These are phyloP conservation scores for Poecilobothrus nobilitatus DNA, from an alignment of 2,888 invertebrate species.

Conservation along the genomic window DNA sequence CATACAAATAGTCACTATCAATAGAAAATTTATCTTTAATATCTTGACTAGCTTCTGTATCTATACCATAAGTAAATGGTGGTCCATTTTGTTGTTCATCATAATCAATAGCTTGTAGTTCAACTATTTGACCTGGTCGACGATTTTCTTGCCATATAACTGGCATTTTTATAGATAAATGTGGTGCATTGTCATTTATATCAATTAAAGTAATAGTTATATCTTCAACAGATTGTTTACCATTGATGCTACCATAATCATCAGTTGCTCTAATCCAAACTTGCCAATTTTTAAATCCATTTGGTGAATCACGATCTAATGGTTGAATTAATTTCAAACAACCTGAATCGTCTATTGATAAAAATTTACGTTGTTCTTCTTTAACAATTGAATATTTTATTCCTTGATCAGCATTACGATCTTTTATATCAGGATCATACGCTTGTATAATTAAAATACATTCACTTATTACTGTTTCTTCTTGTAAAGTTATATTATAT, in stretches of 20 bases:
- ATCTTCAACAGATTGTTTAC: slow-evolving; percentile 54
- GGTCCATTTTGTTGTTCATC: slow-evolving; percentile 77
- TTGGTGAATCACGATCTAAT: slow-evolving; percentile 81
- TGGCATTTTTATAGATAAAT: slow-evolving; percentile 67
- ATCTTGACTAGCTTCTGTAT: slow-evolving; percentile 53
- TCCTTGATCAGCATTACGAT: slow-evolving; percentile 63
- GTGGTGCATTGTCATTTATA: slow-evolving; percentile 92
- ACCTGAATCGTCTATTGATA: slow-evolving; percentile 65
- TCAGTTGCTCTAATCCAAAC: slow-evolving; percentile 67
- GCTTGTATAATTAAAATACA: slow-evolving; percentile 65
- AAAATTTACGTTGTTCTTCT: slow-evolving; percentile 59
- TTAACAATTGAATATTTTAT: slow-evolving; percentile 69
- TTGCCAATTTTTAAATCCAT: slow-evolving; percentile 74
- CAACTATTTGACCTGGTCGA: slow-evolving; percentile 58
- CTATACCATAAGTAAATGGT: slow-evolving; percentile 62
- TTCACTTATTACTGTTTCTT: slow-evolving; percentile 60
- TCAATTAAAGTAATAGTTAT: slow-evolving; percentile 65
- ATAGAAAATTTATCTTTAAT: slow-evolving; percentile 66
- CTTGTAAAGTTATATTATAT: slow-evolving; percentile 64
- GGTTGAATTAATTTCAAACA: slow-evolving; percentile 57
- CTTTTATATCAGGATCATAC: slow-evolving; percentile 78
- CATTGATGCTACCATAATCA: slow-evolving; percentile 53
- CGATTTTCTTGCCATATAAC: slow-evolving; percentile 80
- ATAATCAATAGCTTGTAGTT: slow-evolving; percentile 67
- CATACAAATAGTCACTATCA: slow-evolving; percentile 57